A percentile compares a stretch with the other conserved stretches of the same genome.
Evolutionary conservation across 2,113 vertebrate species (phyloP).

Genomic region (Rattus norvegicus): DNA sequence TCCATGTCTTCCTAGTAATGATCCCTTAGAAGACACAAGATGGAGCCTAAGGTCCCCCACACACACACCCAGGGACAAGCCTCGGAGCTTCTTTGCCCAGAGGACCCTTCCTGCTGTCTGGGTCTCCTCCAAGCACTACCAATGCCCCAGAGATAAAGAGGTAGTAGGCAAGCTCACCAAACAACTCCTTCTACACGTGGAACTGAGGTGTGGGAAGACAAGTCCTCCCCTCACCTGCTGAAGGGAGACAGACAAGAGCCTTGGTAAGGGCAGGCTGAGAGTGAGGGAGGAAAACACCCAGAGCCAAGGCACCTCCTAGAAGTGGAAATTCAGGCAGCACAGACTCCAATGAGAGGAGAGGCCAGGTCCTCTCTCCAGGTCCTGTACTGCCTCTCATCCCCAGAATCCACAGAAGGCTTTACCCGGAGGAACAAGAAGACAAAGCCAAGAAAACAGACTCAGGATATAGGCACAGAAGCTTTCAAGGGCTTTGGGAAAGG

Average conservation of each 20-base stretch:
- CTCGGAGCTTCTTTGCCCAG: background rate
- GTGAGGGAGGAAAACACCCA: background rate
- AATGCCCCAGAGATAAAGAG: background rate
- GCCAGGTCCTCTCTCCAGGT: fast-evolving
- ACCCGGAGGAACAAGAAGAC: background rate
- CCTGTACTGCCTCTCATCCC: background rate
- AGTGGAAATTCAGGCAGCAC: no score
- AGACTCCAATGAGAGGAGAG: no score
- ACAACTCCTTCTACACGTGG: no score
- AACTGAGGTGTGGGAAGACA: background rate
- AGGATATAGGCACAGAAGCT: background rate
- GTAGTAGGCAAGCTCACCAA: background rate
- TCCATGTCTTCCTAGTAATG: background rate
- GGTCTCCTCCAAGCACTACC: background rate
- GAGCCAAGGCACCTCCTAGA: background rate
- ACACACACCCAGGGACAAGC: background rate
- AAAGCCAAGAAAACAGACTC: background rate
- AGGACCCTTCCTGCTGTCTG: no score
- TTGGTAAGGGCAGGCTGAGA: background rate
- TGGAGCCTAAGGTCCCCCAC: background rate
- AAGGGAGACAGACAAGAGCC: background rate
- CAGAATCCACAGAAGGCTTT: background rate
- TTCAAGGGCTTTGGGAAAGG: no score
- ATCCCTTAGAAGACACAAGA: background rate
- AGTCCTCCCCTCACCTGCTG: background rate